Conservation (phyloP, 2,113 vertebrate genomes). For the Pitta sordida region DNA sequence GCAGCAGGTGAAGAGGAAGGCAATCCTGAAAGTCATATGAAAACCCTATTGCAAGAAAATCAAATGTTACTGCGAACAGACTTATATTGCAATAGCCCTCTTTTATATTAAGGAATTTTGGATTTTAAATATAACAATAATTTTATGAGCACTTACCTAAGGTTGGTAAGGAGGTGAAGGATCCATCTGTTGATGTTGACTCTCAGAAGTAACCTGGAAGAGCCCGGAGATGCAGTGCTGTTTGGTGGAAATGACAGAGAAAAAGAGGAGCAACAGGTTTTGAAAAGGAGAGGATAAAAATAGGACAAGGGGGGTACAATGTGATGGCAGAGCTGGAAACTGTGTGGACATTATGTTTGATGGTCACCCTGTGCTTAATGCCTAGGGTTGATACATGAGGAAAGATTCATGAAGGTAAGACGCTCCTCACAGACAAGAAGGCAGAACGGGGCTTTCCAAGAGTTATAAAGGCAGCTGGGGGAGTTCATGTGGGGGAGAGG, state of each 20-base stretch:
- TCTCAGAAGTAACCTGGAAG: background rate
- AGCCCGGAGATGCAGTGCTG: background rate
- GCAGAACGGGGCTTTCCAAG: background rate
- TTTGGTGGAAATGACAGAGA: background rate
- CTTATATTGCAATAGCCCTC: background rate
- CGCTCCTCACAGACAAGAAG: background rate
- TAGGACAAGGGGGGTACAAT: background rate
- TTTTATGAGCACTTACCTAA: background rate
- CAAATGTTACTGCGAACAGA: background rate
- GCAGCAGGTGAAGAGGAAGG: background rate
- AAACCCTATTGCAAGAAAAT: background rate
- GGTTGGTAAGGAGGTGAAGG: background rate
- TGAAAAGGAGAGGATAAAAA: background rate
- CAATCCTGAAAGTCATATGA: background rate
- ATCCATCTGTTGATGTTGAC: background rate
- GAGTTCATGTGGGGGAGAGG: fast-evolving
- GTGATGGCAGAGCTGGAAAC: background rate
- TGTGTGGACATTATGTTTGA: background rate
- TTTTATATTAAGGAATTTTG: background rate
- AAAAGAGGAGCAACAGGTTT: background rate
- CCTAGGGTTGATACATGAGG: too few relatives aligned
- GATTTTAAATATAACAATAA: background rate
- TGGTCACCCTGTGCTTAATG: fast-evolving
- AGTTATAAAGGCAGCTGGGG: background rate
- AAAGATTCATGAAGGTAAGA: background rate